These are phyloP conservation scores for Agrochola circellaris DNA, from an alignment of 2,888 invertebrate genomes.

Conservation along the genomic window DNA sequence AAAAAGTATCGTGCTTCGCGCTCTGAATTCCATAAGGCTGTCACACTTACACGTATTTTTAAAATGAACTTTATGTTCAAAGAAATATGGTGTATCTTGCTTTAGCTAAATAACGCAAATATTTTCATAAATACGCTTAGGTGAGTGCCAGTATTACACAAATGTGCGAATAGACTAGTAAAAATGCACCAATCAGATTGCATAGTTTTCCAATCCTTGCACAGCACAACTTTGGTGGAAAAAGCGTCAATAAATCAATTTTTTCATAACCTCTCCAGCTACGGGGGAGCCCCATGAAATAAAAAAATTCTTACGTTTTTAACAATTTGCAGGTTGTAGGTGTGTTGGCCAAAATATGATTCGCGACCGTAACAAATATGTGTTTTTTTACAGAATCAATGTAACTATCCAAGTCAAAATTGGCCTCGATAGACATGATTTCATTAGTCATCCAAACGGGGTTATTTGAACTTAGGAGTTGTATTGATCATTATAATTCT, in stretches of 20 bases:
- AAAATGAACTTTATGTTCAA: neutral
- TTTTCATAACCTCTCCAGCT: neutral
- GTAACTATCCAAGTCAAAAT: too few species aligned
- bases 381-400: too few species aligned
- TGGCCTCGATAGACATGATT: too few species aligned
- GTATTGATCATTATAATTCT: too few species aligned
- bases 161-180: neutral
- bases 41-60: neutral
- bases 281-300: too few species aligned
- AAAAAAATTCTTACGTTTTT: too few species aligned
- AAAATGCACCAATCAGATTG: neutral
- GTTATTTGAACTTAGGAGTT: too few species aligned
- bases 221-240: too few species aligned
- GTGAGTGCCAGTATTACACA: neutral
- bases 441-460: too few species aligned
- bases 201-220: neutral
- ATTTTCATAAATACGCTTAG: neutral
- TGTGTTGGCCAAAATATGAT: too few species aligned
- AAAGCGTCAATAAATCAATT: neutral
- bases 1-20: neutral
- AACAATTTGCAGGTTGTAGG: too few species aligned
- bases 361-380: too few species aligned
- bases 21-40: neutral
- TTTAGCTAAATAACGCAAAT: neutral
- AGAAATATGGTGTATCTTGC: neutral